Evolutionary conservation across 30 jellyfish, hydroid and myxozoan species (phyloP), one percentile per base, ranked within the genome.

Genomic region (Mastigias papua): DNA sequence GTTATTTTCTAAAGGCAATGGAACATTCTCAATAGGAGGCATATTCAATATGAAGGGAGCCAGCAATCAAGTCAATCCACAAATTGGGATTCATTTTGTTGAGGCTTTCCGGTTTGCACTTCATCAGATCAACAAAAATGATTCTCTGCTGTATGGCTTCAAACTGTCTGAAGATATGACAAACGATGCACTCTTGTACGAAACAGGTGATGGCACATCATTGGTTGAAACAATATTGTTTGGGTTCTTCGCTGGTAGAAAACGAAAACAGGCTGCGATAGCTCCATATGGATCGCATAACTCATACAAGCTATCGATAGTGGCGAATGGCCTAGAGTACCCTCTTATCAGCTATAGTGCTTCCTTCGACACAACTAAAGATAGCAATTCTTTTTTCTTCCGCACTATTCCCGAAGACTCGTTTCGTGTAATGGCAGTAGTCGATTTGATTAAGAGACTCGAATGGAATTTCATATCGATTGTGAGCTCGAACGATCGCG

Each of bases 381-480:
- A 54, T 30, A 32, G 42, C 74, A 42, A 70, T 32, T 25, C 68
- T 13, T 20, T 35, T 11, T 68, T 57, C 61, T 87, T 90, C 78
- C 91, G 99, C 64, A 95, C 99, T 13, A 96, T 90, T 10, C 96
- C 99, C 0, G 86, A 97, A 32, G 97, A 91, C 50, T 63, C 78
- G 34, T 89, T 68, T 68, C 90, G 97, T 31, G 96, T 86, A 29
- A 49, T 71, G 80, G 98, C 97, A 9, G 84, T 92, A 60, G 62
- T 95, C 34, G 97, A 81, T 34, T 61, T 95, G 60, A 4, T 90
- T 58, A 51, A 33, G 57, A 32, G 67, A 64, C 62, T 95, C 22
- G 77, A 78, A 8, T 95, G 99, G 99, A 89, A 85, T 26, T 95
- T 77, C 88, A 71, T 95, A 23, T 76, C 97, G 27, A 94, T 95